Base-by-base conservation (phyloP, 1,140 invertebrate genomes). In the Lordiphosa clarofinis region DNA sequence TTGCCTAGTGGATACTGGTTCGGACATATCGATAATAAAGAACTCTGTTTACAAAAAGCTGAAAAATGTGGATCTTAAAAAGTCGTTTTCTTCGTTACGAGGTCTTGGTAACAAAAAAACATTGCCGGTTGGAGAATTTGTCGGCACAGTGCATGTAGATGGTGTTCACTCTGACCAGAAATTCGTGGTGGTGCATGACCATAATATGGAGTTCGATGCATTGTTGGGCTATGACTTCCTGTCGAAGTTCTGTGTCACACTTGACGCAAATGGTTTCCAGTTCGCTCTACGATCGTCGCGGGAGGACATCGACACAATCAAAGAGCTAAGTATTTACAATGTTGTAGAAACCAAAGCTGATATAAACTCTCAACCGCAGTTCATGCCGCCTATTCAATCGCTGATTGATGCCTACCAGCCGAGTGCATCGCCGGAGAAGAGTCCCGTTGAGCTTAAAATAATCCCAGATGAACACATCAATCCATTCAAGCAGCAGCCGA, bases 1-100 rank as follows among this genome's bases (percentile, higher is more conserved):
- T 1, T 60, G 57, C 44, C 15, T 60, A 7, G 33, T 60, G 0
- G 57, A 60, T 24, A 60, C 48, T 8, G 56, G 56, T 4, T 28
- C 49, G 4, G 49, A 60, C 38, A 49, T 53, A n/a, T 36, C 40
- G 24, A 21, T 60, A 12, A 13, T 61, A 9, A 44, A 54, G 13
- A 10, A 54, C 28, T 11, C n/a, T 4, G 9, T 61, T 3, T 54
- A 19, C 11, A 39, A 39, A 4, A 54, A 35, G 24, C 35, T 61
- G 5, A 11, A 13, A 9, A 48, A 47, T 24, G 8, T 43, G 1
- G 35, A 12, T 1, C 9, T 61, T n/a, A 11, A 47, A 10, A 46
- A 61, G 15, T 38, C 15, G 47, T 9, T 5, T 8, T 36, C 58
- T 6, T 15, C 21, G 19, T 40, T 54, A 8, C 43, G 21, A 5